Percentiles rank a stretch among this genome's conserved stretches.
These are phyloP conservation scores for Diadema setosum DNA, from an alignment of 35 echinoderm and acorn worm genomes.

Conservation along the genomic window DNA sequence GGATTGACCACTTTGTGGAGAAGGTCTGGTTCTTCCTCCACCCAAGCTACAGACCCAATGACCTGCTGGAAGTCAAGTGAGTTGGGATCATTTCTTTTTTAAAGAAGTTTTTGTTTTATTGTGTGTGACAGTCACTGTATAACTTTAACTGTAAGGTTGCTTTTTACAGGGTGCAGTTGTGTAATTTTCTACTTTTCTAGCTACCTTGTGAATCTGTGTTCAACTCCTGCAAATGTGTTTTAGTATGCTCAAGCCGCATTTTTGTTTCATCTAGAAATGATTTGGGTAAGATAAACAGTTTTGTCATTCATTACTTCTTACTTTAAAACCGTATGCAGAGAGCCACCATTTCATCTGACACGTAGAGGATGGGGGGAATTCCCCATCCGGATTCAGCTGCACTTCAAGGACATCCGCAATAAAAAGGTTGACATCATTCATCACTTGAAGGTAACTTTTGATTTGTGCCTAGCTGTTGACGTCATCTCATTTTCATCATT, in stretches of 20 bases:
- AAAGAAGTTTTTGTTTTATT: too few species aligned
- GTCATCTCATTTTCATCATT: neutral
- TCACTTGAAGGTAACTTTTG: constrained; percentile 72
- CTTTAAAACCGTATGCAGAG: constrained; percentile 65
- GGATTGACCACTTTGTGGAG: constrained; percentile 97
- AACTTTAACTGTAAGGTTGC: too few species aligned
- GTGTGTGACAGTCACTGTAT: too few species aligned
- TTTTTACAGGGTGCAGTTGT: too few species aligned
- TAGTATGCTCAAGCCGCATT: too few species aligned
- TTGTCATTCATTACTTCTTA: too few species aligned
- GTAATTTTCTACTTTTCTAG: too few species aligned
- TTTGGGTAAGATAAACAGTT: too few species aligned
- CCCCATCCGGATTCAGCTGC: constrained; percentile 78
- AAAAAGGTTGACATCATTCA: constrained; percentile 99
- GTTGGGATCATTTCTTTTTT: too few species aligned
- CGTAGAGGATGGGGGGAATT: constrained; percentile 92
- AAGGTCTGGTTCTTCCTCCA: constrained; percentile 98
- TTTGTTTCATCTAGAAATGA: too few species aligned
- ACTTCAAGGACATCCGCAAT: constrained; percentile 82
- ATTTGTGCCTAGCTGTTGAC: neutral
- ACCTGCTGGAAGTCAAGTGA: constrained; percentile 95
- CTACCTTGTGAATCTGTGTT: too few species aligned
- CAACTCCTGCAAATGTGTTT: too few species aligned
- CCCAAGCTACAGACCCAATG: constrained; percentile 99
- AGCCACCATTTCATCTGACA: constrained; percentile 97